Conservation (phyloP, 2,797 vertebrate species). For the Thaleichthys pacificus region DNA sequence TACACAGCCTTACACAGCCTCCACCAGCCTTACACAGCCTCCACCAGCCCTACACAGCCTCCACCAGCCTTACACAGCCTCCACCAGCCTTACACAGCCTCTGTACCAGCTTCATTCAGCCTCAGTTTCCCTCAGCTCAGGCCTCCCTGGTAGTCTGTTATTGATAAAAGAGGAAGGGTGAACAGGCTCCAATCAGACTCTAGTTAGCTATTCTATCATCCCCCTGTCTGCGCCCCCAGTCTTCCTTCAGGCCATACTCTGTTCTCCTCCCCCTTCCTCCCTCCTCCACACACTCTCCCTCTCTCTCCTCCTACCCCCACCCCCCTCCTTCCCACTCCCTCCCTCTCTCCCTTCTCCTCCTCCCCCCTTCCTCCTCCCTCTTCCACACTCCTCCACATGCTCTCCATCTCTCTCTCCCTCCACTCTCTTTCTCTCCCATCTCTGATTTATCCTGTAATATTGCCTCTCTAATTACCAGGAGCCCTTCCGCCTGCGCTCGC, state of each 20-base stretch:
- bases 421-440: constrained; percentile 49
- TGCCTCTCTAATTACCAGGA: constrained; percentile 72
- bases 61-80: too few species aligned
- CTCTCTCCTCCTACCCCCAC: too few species aligned
- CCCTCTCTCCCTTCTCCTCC: constrained; percentile 19
- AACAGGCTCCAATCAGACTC: constrained; percentile 57
- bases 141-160: constrained; percentile 21
- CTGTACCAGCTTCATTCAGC: too few species aligned
- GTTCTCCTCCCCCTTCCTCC: constrained; percentile 44
- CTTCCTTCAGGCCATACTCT: constrained; percentile 69
- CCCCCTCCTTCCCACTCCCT: too few species aligned
- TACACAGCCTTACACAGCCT: too few species aligned
- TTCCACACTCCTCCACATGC: too few species aligned
- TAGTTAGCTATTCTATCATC: constrained; percentile 69
- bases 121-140: background rate
- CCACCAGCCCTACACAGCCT: too few species aligned
- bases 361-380: constrained; percentile 26
- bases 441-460: constrained; percentile 77
- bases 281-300: too few species aligned
- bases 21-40: too few species aligned
- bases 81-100: too few species aligned
- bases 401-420: constrained; percentile 23
- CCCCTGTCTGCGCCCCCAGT: constrained; percentile 64
- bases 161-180: constrained; percentile 59
- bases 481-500: background rate